phyloP scores from a whole-genome alignment of 2,113 vertebrate species.

The Corythornis madagascariensis region DNA sequence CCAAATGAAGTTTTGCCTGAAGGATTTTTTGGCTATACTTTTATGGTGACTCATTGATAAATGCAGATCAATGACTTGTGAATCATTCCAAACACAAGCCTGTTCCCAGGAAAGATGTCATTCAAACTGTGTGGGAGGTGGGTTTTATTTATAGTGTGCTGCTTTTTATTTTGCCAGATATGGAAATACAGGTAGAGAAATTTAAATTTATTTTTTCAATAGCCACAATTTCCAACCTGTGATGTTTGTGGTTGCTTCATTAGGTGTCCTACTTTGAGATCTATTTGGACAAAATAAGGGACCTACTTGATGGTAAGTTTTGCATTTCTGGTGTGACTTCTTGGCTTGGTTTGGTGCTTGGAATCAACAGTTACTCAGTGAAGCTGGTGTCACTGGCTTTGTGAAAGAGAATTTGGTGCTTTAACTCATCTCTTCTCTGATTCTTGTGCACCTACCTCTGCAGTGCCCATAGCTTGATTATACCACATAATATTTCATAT shows the following conservation, averaged over 20 bases:
- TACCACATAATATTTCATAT: background rate
- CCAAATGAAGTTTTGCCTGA: background rate
- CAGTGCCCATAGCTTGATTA: background rate
- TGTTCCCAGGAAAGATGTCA: background rate
- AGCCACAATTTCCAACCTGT: background rate
- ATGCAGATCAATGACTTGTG: background rate
- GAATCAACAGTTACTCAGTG: background rate
- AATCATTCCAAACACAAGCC: background rate
- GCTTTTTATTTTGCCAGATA: background rate
- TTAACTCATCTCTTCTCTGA: background rate
- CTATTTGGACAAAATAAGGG: slow-evolving; percentile 97
- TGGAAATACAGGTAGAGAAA: background rate
- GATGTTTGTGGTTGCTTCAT: slow-evolving; percentile 33
- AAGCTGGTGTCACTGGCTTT: background rate
- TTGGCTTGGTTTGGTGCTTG: background rate
- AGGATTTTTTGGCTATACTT: background rate
- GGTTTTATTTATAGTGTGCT: background rate
- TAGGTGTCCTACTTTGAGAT: slow-evolving; percentile 99
- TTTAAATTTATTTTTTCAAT: background rate
- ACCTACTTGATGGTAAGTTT: slow-evolving; percentile 91
- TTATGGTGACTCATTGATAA: background rate
- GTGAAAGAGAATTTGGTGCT: background rate
- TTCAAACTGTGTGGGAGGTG: background rate
- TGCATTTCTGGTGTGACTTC: background rate
- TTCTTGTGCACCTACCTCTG: background rate